phyloP scores from a whole-genome alignment of 2,113 vertebrate species.

The Panurus biarmicus region DNA sequence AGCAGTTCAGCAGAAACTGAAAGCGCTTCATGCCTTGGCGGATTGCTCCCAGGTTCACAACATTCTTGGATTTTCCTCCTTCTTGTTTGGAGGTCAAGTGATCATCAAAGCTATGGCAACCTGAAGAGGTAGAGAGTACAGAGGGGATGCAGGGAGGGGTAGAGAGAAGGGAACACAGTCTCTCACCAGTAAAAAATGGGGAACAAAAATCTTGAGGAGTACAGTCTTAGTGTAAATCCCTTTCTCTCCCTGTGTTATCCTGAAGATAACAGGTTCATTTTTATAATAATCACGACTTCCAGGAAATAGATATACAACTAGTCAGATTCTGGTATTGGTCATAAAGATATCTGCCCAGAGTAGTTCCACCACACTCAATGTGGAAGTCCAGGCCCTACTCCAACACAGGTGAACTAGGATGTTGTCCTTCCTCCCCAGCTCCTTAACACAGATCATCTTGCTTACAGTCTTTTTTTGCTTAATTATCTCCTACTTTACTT shows the following conservation, averaged over 20 bases:
- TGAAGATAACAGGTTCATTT: neutral
- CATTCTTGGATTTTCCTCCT: conserved; percentile 91
- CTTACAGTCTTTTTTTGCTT: neutral
- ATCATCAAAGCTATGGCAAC: conserved; percentile 93
- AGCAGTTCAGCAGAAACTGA: conserved; percentile 97
- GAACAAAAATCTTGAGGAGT: neutral
- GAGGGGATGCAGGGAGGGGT: conserved; percentile 34
- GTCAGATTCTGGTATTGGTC: neutral
- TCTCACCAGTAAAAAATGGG: conserved; percentile 29
- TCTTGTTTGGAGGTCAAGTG: conserved; percentile 88
- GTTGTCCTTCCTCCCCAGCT: neutral
- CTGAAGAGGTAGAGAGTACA: conserved; percentile 65
- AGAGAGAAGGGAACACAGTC: conserved; percentile 23
- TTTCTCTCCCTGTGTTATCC: neutral
- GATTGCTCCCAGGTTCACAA: conserved; percentile 95
- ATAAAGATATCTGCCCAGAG: neutral
- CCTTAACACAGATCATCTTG: neutral
- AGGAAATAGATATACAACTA: neutral
- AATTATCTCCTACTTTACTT: neutral
- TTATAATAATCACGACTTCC: neutral
- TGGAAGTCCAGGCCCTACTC: neutral
- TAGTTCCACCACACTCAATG: neutral
- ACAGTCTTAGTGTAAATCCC: neutral
- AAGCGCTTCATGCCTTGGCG: conserved; percentile 98
- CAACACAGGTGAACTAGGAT: neutral